Conservation (phyloP, 2,113 vertebrate genomes). For the Felis chaus region DNA sequence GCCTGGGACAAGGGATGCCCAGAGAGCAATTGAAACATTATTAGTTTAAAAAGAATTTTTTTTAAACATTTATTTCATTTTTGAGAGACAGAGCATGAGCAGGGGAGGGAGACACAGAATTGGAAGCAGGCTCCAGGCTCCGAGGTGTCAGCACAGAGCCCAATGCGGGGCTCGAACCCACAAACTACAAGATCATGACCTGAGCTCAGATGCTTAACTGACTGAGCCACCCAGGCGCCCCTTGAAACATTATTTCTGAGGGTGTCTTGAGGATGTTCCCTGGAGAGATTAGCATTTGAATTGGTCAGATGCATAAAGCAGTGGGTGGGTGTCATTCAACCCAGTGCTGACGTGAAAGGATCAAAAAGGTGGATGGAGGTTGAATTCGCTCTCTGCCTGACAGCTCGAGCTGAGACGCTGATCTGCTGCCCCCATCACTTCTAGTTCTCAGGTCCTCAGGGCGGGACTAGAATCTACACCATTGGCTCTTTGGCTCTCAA, state of each 20-base stretch:
- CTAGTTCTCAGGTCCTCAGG: background rate
- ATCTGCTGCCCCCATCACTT: background rate
- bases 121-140: too few relatives aligned
- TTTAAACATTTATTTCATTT: too few relatives aligned
- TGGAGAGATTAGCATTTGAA: background rate
- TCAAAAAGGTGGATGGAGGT: background rate
- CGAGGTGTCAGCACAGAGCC: too few relatives aligned
- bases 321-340: background rate
- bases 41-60: too few relatives aligned
- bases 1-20: background rate
- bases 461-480: background rate
- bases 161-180: too few relatives aligned
- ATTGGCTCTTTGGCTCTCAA: background rate
- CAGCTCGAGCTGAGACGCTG: background rate
- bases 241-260: background rate
- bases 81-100: too few relatives aligned
- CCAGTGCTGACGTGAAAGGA: too few relatives aligned
- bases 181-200: too few relatives aligned
- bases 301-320: background rate
- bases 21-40: too few relatives aligned
- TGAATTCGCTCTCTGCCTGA: background rate
- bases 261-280: background rate
- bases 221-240: too few relatives aligned
- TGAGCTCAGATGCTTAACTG: too few relatives aligned
- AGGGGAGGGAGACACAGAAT: too few relatives aligned